Percentiles rank a stretch among this genome's conserved stretches.
These are phyloP conservation scores for Netelia inedita DNA, from an alignment of 2,888 invertebrate genomes.

Conservation along the genomic window DNA sequence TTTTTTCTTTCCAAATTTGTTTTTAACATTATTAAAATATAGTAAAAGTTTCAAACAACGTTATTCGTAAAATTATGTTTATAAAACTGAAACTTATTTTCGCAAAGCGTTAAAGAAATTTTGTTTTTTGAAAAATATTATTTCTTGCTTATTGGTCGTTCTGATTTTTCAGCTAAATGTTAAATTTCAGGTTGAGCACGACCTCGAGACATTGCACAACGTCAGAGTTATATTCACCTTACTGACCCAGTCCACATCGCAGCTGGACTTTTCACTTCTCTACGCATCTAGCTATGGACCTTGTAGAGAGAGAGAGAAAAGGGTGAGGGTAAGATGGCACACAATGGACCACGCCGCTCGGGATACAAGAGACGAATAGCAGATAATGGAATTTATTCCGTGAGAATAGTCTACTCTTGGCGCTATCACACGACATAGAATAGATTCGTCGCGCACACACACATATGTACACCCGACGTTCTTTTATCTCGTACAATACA, in stretches of 20 bases:
- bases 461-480: neutral
- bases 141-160: neutral
- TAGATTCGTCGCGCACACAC: neutral
- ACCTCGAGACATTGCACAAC: conserved; percentile 6
- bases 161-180: conserved; percentile 4
- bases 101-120: too few species aligned
- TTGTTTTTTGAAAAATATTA: neutral
- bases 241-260: conserved; percentile 7
- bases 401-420: neutral
- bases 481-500: neutral
- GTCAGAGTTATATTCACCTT: conserved; percentile 7
- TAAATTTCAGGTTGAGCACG: conserved; percentile 16
- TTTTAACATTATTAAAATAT: too few species aligned
- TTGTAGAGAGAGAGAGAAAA: neutral
- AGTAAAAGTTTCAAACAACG: too few species aligned
- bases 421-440: neutral
- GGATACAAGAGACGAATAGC: conserved; percentile 1
- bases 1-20: too few species aligned
- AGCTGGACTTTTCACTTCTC: neutral
- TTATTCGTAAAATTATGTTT: too few species aligned
- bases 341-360: neutral
- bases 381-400: neutral
- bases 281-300: neutral
- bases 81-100: too few species aligned
- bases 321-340: neutral